Base-by-base conservation (phyloP, 92 coral and sea anemone genomes). In the Palythoa caribaeorum region DNA sequence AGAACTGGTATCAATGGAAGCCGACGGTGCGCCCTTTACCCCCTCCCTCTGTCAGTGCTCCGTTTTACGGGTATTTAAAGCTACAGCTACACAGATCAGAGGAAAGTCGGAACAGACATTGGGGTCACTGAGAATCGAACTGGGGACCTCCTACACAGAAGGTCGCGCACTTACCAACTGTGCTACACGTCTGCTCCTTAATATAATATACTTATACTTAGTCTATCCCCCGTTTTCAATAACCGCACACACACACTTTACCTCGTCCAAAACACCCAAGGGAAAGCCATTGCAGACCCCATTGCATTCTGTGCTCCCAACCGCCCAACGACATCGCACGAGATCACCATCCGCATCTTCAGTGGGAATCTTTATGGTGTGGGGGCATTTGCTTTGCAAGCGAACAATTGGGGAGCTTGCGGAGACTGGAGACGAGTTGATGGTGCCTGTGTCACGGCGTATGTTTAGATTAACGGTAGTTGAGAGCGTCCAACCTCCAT, bases 361-460 rank as follows among this genome's bases (percentile, higher is more conserved):
- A 44, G 89, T 88, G 16, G 94, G 84, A 66, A 91, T 91, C 50
- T 80, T 71, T 12, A 88, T 72, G 50, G 78, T 72, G 40, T 83
- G 85, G 1, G 87, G 63, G 51, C 94, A 88, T 11, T 92, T 92
- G 3, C 77, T 59, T 36, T 78, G 86, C 77, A 84, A 71, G 6
- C 94, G 89, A 2, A 88, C 72, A 13, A 88, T 91, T 19, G 91
- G 92, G 1, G 92, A 87, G 83, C 87, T 91, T 59, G 71, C 80
- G 17, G 94, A 88, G 66, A 88, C 72, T 51, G 94, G 94, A n/a
- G 94, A 84, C 57, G 94, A 91, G 84, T 91, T 91, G 15, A 91
- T 91, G 88, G 35, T 77, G 8, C 89, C 89, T 17, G 59, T 88
- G 28, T 88, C 94, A 1, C 86, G n/a, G 52, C 94, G 87, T 38